phyloP scores from a whole-genome alignment of 1,140 invertebrate species.

The Drosophila lini region DNA sequence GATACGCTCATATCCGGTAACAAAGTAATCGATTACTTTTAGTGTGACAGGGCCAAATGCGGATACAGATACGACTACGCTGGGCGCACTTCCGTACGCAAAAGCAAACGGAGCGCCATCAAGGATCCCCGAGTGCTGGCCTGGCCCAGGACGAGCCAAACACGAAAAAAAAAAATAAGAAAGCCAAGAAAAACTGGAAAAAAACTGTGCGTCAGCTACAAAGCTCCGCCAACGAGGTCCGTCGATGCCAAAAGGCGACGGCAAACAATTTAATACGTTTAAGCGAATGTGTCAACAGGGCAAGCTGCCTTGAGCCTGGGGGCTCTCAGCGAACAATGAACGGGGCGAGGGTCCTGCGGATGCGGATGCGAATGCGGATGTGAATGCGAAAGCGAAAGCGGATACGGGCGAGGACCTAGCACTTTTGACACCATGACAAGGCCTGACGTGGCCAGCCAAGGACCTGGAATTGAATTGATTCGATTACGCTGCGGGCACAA shows the following conservation, averaged over 20 bases:
- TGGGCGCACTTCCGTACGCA: constrained; percentile 71
- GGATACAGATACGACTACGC: constrained; percentile 45
- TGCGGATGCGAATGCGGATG: constrained; percentile 8
- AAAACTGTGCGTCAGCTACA: constrained; percentile 61
- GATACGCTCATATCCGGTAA: constrained; percentile 73
- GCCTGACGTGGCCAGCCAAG: constrained; percentile 39
- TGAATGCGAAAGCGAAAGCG: constrained; percentile 2
- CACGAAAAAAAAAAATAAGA: neutral
- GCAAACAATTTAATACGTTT: constrained; percentile 84
- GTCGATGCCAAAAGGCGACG: constrained; percentile 65
- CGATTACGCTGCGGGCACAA: constrained; percentile 83
- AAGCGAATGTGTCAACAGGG: constrained; percentile 84
- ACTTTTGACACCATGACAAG: constrained; percentile 75
- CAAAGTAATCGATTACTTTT: constrained; percentile 76
- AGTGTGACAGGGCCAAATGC: constrained; percentile 62
- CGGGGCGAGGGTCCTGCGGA: constrained; percentile 16
- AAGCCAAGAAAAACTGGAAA: constrained; percentile 33
- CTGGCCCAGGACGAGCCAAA: neutral
- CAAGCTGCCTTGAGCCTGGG: constrained; percentile 74
- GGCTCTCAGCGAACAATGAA: constrained; percentile 54
- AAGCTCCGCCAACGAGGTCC: constrained; percentile 34
- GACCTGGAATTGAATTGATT: constrained; percentile 78
- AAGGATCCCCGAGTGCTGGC: constrained; percentile 17
- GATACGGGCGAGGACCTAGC: constrained; percentile 57
- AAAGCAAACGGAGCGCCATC: constrained; percentile 42